Conservation (phyloP, 1,140 invertebrate species). For the Physella acuta region DNA sequence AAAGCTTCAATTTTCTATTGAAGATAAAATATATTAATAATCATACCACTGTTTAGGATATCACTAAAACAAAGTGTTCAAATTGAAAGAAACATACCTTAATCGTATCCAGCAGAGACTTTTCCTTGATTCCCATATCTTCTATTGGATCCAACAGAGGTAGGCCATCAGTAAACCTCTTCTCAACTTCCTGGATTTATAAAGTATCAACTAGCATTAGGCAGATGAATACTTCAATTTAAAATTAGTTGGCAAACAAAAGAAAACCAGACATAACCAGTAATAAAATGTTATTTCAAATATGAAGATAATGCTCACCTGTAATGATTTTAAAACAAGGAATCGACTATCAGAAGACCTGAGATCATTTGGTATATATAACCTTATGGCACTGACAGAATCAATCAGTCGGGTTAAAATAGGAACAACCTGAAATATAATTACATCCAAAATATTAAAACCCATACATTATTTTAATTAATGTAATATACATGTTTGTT, state of each 20-base stretch:
- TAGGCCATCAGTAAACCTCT: slow-evolving; percentile 81
- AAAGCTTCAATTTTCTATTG: slow-evolving; percentile 79
- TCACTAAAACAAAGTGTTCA: not conserved
- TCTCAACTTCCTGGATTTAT: slow-evolving; percentile 75
- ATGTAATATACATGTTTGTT: too few species aligned
- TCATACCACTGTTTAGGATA: not conserved
- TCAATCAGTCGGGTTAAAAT: slow-evolving; percentile 77
- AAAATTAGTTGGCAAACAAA: too few species aligned
- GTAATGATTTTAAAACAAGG: slow-evolving; percentile 83
- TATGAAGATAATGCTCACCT: slow-evolving; percentile 53
- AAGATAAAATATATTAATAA: slow-evolving; percentile 2
- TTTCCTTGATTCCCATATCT: slow-evolving; percentile 93
- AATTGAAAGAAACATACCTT: slow-evolving; percentile 44
- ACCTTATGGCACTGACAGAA: slow-evolving; percentile 79
- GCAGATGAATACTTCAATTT: too few species aligned
- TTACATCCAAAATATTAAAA: too few species aligned
- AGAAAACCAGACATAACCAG: too few species aligned
- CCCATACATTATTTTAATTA: too few species aligned
- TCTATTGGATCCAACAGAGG: slow-evolving; percentile 90
- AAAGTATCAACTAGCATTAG: not conserved
- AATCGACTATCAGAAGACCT: slow-evolving; percentile 79
- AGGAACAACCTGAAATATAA: slow-evolving; percentile 75
- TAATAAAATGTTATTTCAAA: not conserved
- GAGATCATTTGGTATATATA: slow-evolving; percentile 90
- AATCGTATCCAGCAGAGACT: slow-evolving; percentile 74